Conservation (phyloP, 1,140 invertebrate species). For the Aphelenchoides fujianensis region DNA sequence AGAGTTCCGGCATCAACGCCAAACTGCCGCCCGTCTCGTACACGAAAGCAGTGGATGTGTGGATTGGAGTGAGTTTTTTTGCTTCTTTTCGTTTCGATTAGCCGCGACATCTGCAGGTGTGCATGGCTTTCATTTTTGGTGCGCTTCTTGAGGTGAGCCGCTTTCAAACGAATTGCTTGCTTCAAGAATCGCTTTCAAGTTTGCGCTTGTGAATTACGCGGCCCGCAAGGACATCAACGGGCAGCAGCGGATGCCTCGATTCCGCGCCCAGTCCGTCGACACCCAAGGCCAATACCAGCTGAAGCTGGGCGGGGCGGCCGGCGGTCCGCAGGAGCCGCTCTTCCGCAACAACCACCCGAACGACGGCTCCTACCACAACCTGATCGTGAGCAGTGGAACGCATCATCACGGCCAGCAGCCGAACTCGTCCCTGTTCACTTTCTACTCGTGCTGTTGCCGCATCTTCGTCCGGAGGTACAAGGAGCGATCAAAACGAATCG, state of each 20-base stretch:
- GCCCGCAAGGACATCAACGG: conserved; percentile 75
- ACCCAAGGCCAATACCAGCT: conserved; percentile 15
- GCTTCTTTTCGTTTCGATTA: too few species aligned
- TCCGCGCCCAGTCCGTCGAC: conserved; percentile 12
- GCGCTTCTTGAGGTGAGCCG: conserved; percentile 75
- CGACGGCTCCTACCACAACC: conserved; percentile 13
- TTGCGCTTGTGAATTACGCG: conserved; percentile 91
- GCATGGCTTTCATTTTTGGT: conserved; percentile 87
- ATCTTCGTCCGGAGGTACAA: conserved; percentile 55
- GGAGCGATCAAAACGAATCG: conserved; percentile 56
- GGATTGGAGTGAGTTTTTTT: conserved; percentile 49
- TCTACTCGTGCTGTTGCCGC: conserved; percentile 51
- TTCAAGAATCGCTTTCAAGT: too few species aligned
- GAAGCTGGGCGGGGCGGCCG: conserved; percentile 9
- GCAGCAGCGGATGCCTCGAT: conserved; percentile 41
- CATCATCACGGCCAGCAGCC: background rate
- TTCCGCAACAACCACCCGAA: conserved; percentile 26
- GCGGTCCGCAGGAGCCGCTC: conserved; percentile 1
- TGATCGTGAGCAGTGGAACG: conserved; percentile 4
- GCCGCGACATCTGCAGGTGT: too few species aligned
- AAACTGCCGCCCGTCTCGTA: conserved; percentile 92
- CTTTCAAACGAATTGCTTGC: conserved; percentile 8
- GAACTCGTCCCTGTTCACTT: background rate
- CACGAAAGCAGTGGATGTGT: conserved; percentile 71
- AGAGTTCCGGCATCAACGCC: conserved; percentile 91